These are phyloP conservation scores for Eupeodes latifasciatus DNA, from an alignment of 2,888 invertebrate genomes.

Conservation along the genomic window DNA sequence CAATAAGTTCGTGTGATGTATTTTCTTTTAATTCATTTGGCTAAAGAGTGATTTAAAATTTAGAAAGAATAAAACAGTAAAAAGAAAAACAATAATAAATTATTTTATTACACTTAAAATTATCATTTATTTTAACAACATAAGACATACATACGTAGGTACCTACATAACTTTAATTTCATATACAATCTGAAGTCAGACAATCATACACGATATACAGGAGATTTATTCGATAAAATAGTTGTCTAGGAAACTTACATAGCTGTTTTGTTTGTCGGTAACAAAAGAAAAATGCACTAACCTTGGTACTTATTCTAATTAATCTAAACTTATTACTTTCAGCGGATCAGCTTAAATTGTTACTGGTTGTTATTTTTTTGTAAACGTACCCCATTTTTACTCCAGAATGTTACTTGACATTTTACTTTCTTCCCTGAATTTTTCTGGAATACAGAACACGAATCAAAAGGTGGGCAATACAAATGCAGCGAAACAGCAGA, in stretches of 20 bases:
- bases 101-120: slow-evolving; percentile 1
- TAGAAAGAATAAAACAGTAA: background rate
- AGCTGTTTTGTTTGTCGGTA: too few species aligned
- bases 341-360: background rate
- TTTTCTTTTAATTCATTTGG: too few species aligned
- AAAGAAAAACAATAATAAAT: slow-evolving; percentile 8
- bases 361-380: slow-evolving; percentile 58
- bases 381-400: slow-evolving; percentile 90
- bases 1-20: too few species aligned
- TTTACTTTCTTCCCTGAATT: slow-evolving; percentile 91
- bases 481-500: slow-evolving; percentile 96
- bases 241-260: too few species aligned
- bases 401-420: slow-evolving; percentile 95
- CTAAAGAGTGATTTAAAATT: background rate
- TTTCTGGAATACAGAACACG: slow-evolving; percentile 96
- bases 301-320: slow-evolving; percentile 42
- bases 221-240: too few species aligned
- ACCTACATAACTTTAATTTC: too few species aligned
- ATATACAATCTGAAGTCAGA: too few species aligned
- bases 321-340: slow-evolving; percentile 3
- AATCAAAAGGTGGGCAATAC: slow-evolving; percentile 96
- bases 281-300: background rate
- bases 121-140: background rate
- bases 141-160: background rate
- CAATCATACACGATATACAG: too few species aligned